Conservation (phyloP, 2,113 vertebrate species). For the Clarias magur region DNA sequence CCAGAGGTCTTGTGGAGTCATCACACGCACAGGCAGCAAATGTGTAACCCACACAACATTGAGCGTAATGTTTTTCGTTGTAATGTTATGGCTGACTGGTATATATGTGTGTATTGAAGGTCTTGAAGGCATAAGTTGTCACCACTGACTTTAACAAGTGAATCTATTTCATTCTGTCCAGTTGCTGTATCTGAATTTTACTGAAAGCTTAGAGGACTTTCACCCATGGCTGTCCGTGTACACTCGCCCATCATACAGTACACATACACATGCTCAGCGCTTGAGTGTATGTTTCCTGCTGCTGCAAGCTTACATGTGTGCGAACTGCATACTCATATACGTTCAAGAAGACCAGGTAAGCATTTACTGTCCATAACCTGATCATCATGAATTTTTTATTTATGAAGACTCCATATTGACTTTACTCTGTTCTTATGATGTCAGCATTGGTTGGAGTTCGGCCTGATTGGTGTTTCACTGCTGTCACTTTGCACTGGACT, state of each 20-base stretch:
- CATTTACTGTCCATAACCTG: background rate
- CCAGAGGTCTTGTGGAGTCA: no score
- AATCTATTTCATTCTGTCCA: constrained; percentile 50
- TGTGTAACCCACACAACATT: no score
- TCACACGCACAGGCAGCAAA: no score
- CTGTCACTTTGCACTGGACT: constrained; percentile 64
- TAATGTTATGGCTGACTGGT: background rate
- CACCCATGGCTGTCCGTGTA: constrained; percentile 76
- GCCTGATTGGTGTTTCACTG: constrained; percentile 57
- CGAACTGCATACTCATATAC: constrained; percentile 61
- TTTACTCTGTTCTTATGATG: constrained; percentile 26
- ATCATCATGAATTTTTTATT: background rate
- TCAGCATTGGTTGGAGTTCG: constrained; percentile 64
- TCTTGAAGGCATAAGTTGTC: no score
- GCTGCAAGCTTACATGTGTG: constrained; percentile 66
- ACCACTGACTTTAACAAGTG: background rate
- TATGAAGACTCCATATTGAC: background rate
- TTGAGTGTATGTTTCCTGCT: constrained; percentile 72
- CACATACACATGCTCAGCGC: constrained; percentile 67
- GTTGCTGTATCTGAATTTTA: constrained; percentile 71
- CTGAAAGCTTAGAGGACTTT: constrained; percentile 72
- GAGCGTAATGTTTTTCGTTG: no score
- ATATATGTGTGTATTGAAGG: background rate
- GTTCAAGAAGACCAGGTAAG: constrained; percentile 66
- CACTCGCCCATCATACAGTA: constrained; percentile 65